A percentile compares a stretch with the other conserved stretches of the same genome.
These are phyloP conservation scores for Alcis repandata DNA, from an alignment of 2,888 invertebrate species.

Conservation along the genomic window DNA sequence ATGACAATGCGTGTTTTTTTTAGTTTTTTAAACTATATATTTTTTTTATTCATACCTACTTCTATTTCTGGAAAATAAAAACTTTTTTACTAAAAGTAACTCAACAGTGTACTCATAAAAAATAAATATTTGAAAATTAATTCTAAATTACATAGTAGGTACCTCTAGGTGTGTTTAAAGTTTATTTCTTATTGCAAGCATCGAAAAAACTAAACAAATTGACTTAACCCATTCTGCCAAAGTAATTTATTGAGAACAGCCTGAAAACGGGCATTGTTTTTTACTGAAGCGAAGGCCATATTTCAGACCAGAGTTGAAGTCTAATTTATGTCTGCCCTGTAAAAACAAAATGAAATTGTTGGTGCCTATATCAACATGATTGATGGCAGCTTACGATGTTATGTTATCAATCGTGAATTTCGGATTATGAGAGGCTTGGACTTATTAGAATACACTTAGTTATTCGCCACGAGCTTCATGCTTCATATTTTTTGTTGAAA, in stretches of 20 bases:
- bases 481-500: too few species aligned
- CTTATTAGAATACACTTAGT: not conserved
- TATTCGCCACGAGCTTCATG: too few species aligned
- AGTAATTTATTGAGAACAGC: slow-evolving; percentile 27
- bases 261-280: slow-evolving; percentile 20
- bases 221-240: slow-evolving; percentile 20
- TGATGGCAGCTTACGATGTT: not conserved
- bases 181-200: too few species aligned
- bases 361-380: slow-evolving; percentile 17
- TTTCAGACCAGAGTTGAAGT: slow-evolving; percentile 28
- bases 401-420: not conserved
- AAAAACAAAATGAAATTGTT: slow-evolving; percentile 17
- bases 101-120: too few species aligned
- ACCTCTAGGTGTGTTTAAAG: too few species aligned
- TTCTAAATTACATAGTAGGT: too few species aligned
- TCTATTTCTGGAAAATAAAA: too few species aligned
- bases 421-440: not conserved
- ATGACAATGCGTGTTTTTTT: too few species aligned
- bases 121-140: too few species aligned
- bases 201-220: not conserved
- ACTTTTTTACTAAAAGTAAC: too few species aligned
- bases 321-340: slow-evolving; percentile 29
- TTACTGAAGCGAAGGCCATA: slow-evolving; percentile 26
- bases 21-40: too few species aligned
- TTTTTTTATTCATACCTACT: too few species aligned